Evolutionary conservation across 1,140 invertebrate species (phyloP).

Genomic region (Drosophila fuyamai): DNA sequence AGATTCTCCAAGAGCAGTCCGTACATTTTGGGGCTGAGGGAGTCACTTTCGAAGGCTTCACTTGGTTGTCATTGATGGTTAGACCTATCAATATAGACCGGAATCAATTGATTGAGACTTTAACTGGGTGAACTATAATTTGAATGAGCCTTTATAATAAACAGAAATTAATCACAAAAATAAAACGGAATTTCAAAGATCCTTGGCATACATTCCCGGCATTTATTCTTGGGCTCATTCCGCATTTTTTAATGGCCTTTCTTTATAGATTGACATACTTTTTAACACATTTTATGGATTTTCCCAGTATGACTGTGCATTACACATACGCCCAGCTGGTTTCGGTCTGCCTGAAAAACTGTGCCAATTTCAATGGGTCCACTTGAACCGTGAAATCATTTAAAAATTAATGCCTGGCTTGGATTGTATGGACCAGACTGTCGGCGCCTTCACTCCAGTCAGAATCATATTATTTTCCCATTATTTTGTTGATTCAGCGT

Average conservation of each 20-base stretch:
- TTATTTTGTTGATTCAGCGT: conserved; percentile 27
- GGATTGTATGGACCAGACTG: conserved; percentile 44
- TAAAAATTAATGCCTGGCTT: conserved; percentile 35
- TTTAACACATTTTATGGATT: conserved; percentile 15
- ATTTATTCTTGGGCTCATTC: neutral
- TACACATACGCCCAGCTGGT: conserved; percentile 36
- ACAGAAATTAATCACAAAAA: neutral
- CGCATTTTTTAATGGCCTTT: conserved; percentile 21
- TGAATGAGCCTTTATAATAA: neutral
- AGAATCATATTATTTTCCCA: conserved; percentile 31
- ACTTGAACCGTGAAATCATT: conserved; percentile 29
- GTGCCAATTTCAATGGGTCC: conserved; percentile 27
- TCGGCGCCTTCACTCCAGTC: conserved; percentile 42
- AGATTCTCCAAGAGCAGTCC: conserved; percentile 97
- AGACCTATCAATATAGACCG: conserved; percentile 19
- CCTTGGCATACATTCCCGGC: conserved; percentile 27
- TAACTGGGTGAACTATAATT: neutral
- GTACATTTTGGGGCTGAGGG: conserved; percentile 90
- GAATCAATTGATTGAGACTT: conserved; percentile 29
- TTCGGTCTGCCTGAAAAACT: conserved; percentile 48
- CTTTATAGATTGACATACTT: conserved; percentile 21
- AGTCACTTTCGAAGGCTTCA: conserved; percentile 12
- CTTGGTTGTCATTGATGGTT: conserved; percentile 31
- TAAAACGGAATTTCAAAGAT: conserved; percentile 2
- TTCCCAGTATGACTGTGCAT: conserved; percentile 15